These are phyloP conservation scores for Wiebesia pumilae DNA, from an alignment of 1,140 invertebrate genomes.

Conservation along the genomic window DNA sequence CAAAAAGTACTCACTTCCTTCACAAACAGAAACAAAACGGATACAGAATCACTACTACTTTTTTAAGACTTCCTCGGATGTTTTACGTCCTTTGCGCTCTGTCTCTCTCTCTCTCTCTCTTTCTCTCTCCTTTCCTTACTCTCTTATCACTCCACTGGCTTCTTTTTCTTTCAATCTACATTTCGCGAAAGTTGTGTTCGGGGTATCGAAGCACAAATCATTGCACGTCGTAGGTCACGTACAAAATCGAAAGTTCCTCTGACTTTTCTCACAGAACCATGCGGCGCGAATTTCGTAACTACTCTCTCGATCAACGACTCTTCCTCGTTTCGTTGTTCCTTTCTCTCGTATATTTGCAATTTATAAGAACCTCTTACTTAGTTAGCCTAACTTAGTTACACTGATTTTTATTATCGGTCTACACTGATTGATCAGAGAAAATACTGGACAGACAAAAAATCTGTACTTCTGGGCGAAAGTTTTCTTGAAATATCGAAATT, in stretches of 20 bases:
- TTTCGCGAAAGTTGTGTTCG: background rate
- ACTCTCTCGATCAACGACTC: background rate
- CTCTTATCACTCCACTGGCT: background rate
- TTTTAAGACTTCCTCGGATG: background rate
- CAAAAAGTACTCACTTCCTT: slow-evolving; percentile 23
- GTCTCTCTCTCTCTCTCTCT: background rate
- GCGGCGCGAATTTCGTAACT: background rate
- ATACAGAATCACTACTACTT: slow-evolving; percentile 31
- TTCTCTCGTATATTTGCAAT: background rate
- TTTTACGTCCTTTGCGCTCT: background rate
- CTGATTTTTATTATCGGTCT: background rate
- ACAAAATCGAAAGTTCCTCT: slow-evolving; percentile 40
- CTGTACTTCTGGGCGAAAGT: too few species aligned
- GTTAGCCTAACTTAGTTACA: too few species aligned
- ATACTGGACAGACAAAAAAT: background rate
- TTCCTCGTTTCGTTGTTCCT: too few species aligned
- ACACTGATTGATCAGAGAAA: background rate
- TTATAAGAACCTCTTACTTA: background rate
- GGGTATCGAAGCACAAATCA: background rate
- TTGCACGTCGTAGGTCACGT: slow-evolving; percentile 46
- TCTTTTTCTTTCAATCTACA: background rate
- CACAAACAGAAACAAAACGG: background rate
- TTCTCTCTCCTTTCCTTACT: background rate
- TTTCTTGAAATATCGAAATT: too few species aligned
- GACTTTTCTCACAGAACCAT: slow-evolving; percentile 13